These are phyloP conservation scores for Cheirogaleus major DNA, from an alignment of 2,797 vertebrate species.

Conservation along the genomic window DNA sequence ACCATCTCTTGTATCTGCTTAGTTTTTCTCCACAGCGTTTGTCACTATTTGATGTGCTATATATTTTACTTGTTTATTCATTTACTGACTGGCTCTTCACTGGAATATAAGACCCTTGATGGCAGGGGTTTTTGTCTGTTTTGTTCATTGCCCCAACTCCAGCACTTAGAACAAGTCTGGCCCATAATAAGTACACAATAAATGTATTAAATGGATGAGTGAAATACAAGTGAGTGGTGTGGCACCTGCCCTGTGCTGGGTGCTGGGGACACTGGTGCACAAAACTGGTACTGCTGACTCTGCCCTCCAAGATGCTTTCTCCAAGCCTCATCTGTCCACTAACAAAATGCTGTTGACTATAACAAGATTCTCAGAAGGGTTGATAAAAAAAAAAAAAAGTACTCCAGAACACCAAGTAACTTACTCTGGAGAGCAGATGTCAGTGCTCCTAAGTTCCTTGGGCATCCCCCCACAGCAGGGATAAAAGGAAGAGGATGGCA, in stretches of 20 bases:
- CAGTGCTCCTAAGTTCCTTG: not conserved
- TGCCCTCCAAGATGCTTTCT: not conserved
- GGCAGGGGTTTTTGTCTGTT: not conserved
- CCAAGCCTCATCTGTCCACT: not conserved
- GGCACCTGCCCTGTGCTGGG: not conserved
- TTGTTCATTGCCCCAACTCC: not conserved
- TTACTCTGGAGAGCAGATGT: not conserved
- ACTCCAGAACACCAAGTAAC: not conserved
- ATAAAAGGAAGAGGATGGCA: not conserved
- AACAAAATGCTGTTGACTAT: not conserved
- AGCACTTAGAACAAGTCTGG: not conserved
- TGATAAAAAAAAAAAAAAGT: not conserved
- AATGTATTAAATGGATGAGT: not conserved
- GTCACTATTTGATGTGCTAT: not conserved
- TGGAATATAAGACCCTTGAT: not conserved
- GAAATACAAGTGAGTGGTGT: not conserved
- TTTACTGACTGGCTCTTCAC: not conserved
- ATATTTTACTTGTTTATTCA: constrained; percentile 13
- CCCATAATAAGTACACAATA: not conserved
- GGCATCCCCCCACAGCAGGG: not conserved
- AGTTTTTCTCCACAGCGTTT: not conserved
- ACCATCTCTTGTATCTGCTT: not conserved
- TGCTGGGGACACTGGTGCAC: not conserved
- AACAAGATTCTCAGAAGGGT: not conserved
- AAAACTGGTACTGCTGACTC: not conserved